Percentiles rank a stretch among this genome's conserved stretches.
Conservation (phyloP, 92 coral and sea anemone genomes). For the Heliopora coerulea region DNA sequence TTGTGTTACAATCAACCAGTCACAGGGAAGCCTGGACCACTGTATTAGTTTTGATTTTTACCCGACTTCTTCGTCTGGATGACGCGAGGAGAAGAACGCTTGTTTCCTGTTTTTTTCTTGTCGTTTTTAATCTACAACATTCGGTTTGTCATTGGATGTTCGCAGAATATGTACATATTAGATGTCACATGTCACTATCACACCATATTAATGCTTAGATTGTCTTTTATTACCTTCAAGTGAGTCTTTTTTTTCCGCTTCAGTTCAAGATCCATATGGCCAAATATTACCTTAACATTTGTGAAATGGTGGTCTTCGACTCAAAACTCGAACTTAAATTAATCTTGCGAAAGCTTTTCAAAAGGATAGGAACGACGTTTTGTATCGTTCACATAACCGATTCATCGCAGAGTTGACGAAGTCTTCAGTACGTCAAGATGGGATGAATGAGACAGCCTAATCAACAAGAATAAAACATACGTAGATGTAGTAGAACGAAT, state of each 20-base stretch:
- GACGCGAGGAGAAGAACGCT: constrained; percentile 67
- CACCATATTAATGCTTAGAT: no score
- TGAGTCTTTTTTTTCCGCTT: constrained; percentile 26
- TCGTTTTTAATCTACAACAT: not conserved
- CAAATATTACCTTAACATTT: constrained; percentile 67
- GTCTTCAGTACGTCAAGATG: not conserved
- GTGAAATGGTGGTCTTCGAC: constrained; percentile 86
- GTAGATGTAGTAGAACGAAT: not conserved
- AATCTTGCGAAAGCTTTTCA: constrained; percentile 78
- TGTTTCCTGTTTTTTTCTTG: not conserved
- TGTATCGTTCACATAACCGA: constrained; percentile 36
- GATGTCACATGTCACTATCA: not conserved
- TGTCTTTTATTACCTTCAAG: no score
- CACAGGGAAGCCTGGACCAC: no score
- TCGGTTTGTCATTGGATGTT: not conserved
- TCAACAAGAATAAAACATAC: not conserved
- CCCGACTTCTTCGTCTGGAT: constrained; percentile 75
- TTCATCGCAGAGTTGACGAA: constrained; percentile 14
- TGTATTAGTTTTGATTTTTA: no score
- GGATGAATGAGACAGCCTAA: not conserved
- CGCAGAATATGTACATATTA: not conserved
- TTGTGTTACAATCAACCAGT: no score
- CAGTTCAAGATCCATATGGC: constrained; percentile 87
- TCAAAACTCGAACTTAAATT: constrained; percentile 73
- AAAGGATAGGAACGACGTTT: constrained; percentile 73